Evolutionary conservation across 2,888 invertebrate species (phyloP).

Genomic region (Beris morrisii): DNA sequence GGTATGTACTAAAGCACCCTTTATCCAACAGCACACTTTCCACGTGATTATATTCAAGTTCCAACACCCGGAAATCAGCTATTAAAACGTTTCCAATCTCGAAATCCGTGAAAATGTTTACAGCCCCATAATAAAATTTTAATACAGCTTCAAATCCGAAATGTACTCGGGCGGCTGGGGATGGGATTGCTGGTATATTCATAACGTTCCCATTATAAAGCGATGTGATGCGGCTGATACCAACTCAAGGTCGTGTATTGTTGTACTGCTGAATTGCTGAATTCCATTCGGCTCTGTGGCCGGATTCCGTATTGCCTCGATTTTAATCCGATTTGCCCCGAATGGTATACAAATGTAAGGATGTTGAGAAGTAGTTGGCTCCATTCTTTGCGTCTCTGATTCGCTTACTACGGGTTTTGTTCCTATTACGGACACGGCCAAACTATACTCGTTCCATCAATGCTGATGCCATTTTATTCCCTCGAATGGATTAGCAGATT

Average conservation of each 20-base stretch:
- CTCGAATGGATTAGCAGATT: slow-evolving; percentile 37
- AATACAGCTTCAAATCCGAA: slow-evolving; percentile 6
- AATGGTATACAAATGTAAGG: slow-evolving; percentile 4
- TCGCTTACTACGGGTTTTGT: slow-evolving; percentile 20
- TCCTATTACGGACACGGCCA: slow-evolving; percentile 15
- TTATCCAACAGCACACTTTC: too few species aligned
- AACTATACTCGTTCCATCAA: slow-evolving; percentile 4
- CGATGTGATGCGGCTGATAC: slow-evolving; percentile 1
- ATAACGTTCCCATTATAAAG: slow-evolving; percentile 18
- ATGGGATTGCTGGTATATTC: background rate
- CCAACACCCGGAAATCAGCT: too few species aligned
- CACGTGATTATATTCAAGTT: too few species aligned
- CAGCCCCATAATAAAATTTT: too few species aligned
- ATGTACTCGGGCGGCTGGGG: background rate
- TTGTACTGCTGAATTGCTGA: slow-evolving; percentile 21
- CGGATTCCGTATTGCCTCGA: slow-evolving; percentile 1
- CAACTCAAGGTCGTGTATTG: slow-evolving; percentile 3
- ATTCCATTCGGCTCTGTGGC: slow-evolving; percentile 14
- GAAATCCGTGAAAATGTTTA: too few species aligned
- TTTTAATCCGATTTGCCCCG: slow-evolving; percentile 25
- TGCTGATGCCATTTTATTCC: slow-evolving; percentile 26
- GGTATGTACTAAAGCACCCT: too few species aligned
- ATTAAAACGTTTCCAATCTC: too few species aligned
- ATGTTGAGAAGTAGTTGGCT: background rate
- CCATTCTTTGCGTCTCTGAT: slow-evolving; percentile 10